Percentiles rank a stretch among this genome's conserved stretches.
Evolutionary conservation across 1,140 invertebrate species (phyloP).

Genomic region (Drosophila quadrilineata): DNA sequence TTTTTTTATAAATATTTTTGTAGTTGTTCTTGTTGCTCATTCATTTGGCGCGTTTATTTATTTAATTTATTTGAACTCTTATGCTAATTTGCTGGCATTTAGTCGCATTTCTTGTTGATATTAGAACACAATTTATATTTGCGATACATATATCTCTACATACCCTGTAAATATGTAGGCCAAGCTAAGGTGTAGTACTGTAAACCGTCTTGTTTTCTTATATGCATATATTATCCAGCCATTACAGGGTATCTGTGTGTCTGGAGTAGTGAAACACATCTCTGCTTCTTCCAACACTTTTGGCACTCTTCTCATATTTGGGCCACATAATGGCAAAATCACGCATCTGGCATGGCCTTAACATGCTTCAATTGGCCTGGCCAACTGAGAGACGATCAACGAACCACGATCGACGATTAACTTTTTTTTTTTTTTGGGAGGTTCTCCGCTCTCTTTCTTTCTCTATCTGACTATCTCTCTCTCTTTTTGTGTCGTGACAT

Average conservation of each 20-base stretch:
- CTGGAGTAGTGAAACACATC: too few relatives aligned
- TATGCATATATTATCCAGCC: too few relatives aligned
- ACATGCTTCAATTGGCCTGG: slow-evolving; percentile 18
- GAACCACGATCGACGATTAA: too few relatives aligned
- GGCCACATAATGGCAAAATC: slow-evolving; percentile 27
- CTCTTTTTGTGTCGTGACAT: slow-evolving; percentile 65
- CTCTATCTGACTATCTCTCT: too few relatives aligned
- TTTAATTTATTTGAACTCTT: slow-evolving; percentile 44
- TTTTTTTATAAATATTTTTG: background rate
- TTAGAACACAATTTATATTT: slow-evolving; percentile 32
- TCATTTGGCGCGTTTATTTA: slow-evolving; percentile 44
- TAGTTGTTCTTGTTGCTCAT: slow-evolving; percentile 27
- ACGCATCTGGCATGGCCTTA: slow-evolving; percentile 30
- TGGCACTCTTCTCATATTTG: background rate
- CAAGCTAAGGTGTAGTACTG: too few relatives aligned
- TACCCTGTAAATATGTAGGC: background rate
- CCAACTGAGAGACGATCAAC: background rate
- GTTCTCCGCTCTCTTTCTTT: too few relatives aligned
- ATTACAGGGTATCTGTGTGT: background rate
- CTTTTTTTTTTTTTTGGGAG: too few relatives aligned
- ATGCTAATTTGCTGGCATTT: slow-evolving; percentile 59
- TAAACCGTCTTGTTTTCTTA: too few relatives aligned
- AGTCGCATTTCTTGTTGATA: slow-evolving; percentile 37
- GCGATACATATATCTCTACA: background rate
- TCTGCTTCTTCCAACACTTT: background rate